These are phyloP conservation scores for Notolabrus celidotus DNA, from an alignment of 2,797 vertebrate genomes.

Conservation along the genomic window DNA sequence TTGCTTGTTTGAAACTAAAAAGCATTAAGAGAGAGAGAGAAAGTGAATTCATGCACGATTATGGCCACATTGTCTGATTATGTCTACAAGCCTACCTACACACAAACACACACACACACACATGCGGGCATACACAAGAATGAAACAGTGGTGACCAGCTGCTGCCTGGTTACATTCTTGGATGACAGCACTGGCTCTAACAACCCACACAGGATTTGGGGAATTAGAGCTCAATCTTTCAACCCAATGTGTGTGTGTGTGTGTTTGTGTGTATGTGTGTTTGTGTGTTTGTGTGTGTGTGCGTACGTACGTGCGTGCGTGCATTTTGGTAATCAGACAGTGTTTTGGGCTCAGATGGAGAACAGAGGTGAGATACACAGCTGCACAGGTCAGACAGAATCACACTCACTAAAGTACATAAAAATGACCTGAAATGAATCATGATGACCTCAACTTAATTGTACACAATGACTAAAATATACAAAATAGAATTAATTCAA, in stretches of 20 bases:
- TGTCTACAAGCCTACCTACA: slow-evolving; percentile 16
- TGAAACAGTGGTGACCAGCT: slow-evolving; percentile 62
- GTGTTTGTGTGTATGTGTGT: slow-evolving; percentile 28
- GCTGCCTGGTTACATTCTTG: slow-evolving; percentile 70
- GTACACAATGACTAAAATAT: background rate
- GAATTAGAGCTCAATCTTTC: slow-evolving; percentile 65
- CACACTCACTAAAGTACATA: slow-evolving; percentile 26
- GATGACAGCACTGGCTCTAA: slow-evolving; percentile 70
- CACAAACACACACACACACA: slow-evolving; percentile 7
- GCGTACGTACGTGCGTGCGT: slow-evolving; percentile 15
- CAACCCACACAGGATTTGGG: slow-evolving; percentile 69
- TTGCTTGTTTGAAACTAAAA: slow-evolving; percentile 30
- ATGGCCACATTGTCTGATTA: slow-evolving; percentile 23
- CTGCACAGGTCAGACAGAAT: slow-evolving; percentile 54
- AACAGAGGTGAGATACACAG: slow-evolving; percentile 50
- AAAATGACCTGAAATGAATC: slow-evolving; percentile 17
- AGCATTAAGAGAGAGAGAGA: slow-evolving; percentile 21
- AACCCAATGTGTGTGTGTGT: slow-evolving; percentile 24
- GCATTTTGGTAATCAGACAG: slow-evolving; percentile 45
- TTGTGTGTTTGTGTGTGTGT: slow-evolving; percentile 11
- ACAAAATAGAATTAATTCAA: background rate
- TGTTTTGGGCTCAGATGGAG: slow-evolving; percentile 62
- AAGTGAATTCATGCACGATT: slow-evolving; percentile 35
- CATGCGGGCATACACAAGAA: slow-evolving; percentile 7
- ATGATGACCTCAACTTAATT: background rate